phyloP scores from a whole-genome alignment of 2,797 vertebrate species.

The Fistularia commersonii region DNA sequence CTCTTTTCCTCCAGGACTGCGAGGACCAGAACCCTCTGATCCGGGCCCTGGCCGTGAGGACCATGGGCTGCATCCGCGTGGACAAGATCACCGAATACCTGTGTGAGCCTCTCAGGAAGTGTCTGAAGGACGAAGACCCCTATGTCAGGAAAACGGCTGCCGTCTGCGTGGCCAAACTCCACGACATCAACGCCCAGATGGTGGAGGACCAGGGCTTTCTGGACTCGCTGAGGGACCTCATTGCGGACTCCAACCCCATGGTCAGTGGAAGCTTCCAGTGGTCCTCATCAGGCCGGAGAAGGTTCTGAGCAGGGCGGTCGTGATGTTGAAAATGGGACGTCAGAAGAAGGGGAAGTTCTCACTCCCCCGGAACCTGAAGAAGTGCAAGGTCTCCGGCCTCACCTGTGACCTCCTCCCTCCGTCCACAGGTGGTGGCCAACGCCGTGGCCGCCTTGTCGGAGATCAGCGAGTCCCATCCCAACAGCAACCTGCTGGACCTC shows the following conservation, averaged over 20 bases:
- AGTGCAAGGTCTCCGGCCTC: too few relatives aligned
- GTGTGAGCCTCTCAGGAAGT: conserved; percentile 96
- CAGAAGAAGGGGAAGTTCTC: too few relatives aligned
- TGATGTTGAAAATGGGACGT: too few relatives aligned
- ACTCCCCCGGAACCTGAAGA: too few relatives aligned
- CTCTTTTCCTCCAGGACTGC: conserved; percentile 80
- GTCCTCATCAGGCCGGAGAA: background rate
- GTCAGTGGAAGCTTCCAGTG: conserved; percentile 59
- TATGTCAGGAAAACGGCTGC: conserved; percentile 97
- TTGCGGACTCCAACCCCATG: conserved; percentile 98
- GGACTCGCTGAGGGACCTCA: conserved; percentile 94
- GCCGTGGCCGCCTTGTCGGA: conserved; percentile 94
- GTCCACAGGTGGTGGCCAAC: conserved; percentile 89
- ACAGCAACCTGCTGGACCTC: conserved; percentile 94
- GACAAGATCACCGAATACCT: conserved; percentile 98
- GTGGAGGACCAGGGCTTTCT: conserved; percentile 98
- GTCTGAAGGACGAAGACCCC: conserved; percentile 96
- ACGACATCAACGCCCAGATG: conserved; percentile 99
- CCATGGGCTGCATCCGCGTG: conserved; percentile 97
- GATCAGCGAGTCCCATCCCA: conserved; percentile 96
- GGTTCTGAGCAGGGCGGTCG: too few relatives aligned
- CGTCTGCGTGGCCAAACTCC: conserved; percentile 96
- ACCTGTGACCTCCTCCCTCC: background rate
- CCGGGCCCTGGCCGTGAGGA: conserved; percentile 92
- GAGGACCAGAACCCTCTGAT: conserved; percentile 98